A percentile compares a stretch with the other conserved stretches of the same genome.
Conservation (phyloP, 2,797 vertebrate genomes). For the Euthynnus affinis region DNA sequence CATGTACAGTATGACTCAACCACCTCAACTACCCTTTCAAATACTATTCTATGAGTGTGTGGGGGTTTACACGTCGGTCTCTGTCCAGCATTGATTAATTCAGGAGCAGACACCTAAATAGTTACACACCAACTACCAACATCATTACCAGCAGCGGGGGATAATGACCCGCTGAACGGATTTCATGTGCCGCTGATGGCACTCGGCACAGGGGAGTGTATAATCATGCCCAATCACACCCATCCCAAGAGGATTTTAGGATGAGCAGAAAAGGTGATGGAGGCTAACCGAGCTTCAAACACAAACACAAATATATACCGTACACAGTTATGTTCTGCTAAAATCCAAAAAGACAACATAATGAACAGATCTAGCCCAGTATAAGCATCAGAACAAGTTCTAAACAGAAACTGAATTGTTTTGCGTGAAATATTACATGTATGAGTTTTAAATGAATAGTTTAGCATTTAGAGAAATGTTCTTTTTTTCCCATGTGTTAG, state of each 20-base stretch:
- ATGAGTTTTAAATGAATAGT: constrained; percentile 5
- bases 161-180: constrained; percentile 69
- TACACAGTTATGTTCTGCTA: constrained; percentile 6
- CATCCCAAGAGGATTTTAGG: constrained; percentile 60
- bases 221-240: constrained; percentile 62
- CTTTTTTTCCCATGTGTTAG: not conserved
- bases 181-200: constrained; percentile 67
- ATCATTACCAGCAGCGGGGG: constrained; percentile 69
- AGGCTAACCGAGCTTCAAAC: constrained; percentile 32
- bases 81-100: constrained; percentile 61
- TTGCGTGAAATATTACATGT: not conserved
- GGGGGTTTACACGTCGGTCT: constrained; percentile 53
- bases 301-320: constrained; percentile 19
- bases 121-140: constrained; percentile 69
- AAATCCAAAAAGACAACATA: constrained; percentile 12
- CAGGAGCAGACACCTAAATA: constrained; percentile 49
- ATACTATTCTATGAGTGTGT: constrained; percentile 33
- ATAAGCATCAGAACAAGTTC: not conserved
- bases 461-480: not conserved
- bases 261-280: constrained; percentile 45
- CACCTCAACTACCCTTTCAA: constrained; percentile 23
- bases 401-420: not conserved
- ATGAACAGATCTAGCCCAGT: constrained; percentile 1
- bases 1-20: constrained; percentile 64
- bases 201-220: constrained; percentile 45